Percentiles rank a stretch among this genome's conserved stretches.
These are phyloP conservation scores for Pharmacophagus antenor DNA, from an alignment of 2,888 invertebrate species.

Conservation along the genomic window DNA sequence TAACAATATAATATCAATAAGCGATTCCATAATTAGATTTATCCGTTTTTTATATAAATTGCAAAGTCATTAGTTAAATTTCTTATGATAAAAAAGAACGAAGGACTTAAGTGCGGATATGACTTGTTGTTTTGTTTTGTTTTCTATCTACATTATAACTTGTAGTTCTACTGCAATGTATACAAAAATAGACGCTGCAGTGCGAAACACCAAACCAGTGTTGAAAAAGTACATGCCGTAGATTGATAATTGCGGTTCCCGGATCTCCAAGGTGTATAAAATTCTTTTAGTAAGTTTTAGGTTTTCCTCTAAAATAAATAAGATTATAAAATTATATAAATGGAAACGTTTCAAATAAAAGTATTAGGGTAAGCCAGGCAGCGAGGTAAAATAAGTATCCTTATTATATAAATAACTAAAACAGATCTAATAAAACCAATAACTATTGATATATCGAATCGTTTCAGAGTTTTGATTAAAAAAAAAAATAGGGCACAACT, in stretches of 20 bases:
- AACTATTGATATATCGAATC: no score
- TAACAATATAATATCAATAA: no score
- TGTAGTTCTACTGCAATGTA: conserved; percentile 61
- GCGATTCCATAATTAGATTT: no score
- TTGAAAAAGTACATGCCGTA: conserved; percentile 48
- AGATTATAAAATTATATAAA: neutral
- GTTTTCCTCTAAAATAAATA: conserved; percentile 46
- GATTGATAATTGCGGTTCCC: conserved; percentile 42
- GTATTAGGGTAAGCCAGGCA: no score
- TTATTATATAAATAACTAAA: no score
- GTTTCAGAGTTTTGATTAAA: no score
- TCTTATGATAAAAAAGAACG: neutral
- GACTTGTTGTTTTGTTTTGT: neutral
- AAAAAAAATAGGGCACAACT: no score
- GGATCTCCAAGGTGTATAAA: conserved; percentile 42
- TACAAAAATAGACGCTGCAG: conserved; percentile 53
- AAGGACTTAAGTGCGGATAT: neutral
- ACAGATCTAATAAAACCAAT: no score
- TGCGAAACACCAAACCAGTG: conserved; percentile 43
- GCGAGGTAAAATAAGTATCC: no score
- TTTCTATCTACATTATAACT: conserved; percentile 31
- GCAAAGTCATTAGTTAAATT: neutral
- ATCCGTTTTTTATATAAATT: no score
- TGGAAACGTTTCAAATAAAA: neutral
- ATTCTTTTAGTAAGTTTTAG: conserved; percentile 48